A percentile compares a stretch with the other conserved stretches of the same genome.
Conservation (phyloP, 2,113 vertebrate genomes). For the Chitala chitala region DNA sequence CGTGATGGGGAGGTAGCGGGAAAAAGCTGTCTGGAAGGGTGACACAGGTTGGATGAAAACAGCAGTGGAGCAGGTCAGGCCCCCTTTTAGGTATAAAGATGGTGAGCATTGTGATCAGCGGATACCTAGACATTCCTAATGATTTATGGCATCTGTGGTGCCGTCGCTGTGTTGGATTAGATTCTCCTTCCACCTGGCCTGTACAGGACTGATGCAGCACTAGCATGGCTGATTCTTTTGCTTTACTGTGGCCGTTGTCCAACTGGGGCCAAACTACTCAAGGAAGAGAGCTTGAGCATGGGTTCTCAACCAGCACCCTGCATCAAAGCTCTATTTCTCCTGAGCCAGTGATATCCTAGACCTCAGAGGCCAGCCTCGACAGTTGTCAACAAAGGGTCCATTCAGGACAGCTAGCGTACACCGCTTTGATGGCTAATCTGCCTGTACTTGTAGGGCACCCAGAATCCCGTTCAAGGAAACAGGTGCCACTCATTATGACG, state of each 20-base stretch:
- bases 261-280: too few species aligned
- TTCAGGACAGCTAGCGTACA: constrained; percentile 55
- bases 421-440: constrained; percentile 70
- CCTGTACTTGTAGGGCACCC: constrained; percentile 66
- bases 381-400: constrained; percentile 67
- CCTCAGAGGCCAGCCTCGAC: constrained; percentile 57
- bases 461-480: constrained; percentile 67
- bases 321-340: too few species aligned
- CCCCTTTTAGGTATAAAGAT: background rate
- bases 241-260: too few species aligned
- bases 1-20: too few species aligned
- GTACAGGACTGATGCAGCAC: too few species aligned
- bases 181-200: too few species aligned
- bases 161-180: too few species aligned
- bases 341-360: constrained; percentile 56
- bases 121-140: too few species aligned
- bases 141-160: too few species aligned
- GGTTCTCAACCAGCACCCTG: too few species aligned
- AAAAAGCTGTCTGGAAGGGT: background rate
- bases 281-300: too few species aligned
- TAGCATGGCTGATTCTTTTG: too few species aligned
- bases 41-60: background rate
- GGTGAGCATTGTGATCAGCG: background rate
- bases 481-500: constrained; percentile 72
- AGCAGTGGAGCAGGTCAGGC: background rate